Base-by-base conservation (phyloP, 2,113 vertebrate species). In the Porphyrio hochstetteri region DNA sequence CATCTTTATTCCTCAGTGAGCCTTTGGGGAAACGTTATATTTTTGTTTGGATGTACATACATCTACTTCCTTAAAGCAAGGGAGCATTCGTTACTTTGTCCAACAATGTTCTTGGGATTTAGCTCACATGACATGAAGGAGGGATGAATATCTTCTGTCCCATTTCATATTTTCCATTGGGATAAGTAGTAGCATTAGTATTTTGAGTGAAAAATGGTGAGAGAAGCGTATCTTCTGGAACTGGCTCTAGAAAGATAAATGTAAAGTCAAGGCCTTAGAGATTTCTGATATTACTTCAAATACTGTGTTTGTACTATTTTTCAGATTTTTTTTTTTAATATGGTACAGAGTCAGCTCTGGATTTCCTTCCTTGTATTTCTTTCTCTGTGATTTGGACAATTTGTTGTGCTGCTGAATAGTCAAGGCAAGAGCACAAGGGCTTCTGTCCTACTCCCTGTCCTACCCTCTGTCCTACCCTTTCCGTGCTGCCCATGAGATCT, bases 361-460 rank as follows among this genome's bases (percentile, higher is more conserved):
- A 67, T 83, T 86, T 85, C 29, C 25, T 77, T 72, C 33, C 48
- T 71, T 1, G 0, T 53, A 31, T 85, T 86, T 79, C 9, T 75
- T 82, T 50, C 42, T 8, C 31, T 48, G 9, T 67, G 40, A 50
- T 5, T 50, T 25, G n/a, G 42, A 28, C 25, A 60, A 46, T 50
- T 80, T 88, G 24, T 64, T 88, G 28, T 57, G 46, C 9, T 67
- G 27, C 33, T 68, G 70, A 75, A 61, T 25, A 5, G 2, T 56
- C 4, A 17, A 61, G 65, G 21, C 0, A 0, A 77, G 42, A 52
- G 13, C 16, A 19, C 0, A 0, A 77, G 42, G 46, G 13, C 16
- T 44, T 42, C 48, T 72, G 19, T 77, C 42, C 40, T 52, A 40
- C 44, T 18, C 44, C 36, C 48, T 72, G 19, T 77, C 42, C 40